Conservation (phyloP, 2,888 invertebrate species). For the Hetaerina titia region DNA sequence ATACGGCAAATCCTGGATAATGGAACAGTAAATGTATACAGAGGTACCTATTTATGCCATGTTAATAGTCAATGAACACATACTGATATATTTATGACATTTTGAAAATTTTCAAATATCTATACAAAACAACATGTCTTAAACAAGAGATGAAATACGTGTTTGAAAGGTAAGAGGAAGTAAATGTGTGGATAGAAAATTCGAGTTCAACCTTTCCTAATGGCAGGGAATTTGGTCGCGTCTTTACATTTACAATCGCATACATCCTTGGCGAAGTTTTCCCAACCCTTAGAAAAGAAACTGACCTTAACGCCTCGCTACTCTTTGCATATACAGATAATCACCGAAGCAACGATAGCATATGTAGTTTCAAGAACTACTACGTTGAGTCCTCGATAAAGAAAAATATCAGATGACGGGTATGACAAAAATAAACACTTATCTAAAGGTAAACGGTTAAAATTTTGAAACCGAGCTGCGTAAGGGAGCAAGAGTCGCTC, state of each 20-base stretch:
- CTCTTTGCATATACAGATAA: neutral
- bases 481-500: neutral
- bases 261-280: neutral
- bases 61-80: constrained; percentile 32
- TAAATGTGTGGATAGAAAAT: neutral
- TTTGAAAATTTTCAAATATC: constrained; percentile 26
- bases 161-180: neutral
- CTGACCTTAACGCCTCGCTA: neutral
- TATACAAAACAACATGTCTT: constrained; percentile 3
- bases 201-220: neutral
- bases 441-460: neutral
- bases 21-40: neutral
- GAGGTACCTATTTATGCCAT: constrained; percentile 4
- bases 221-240: neutral
- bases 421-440: neutral
- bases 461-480: neutral
- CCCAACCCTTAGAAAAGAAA: neutral
- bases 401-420: neutral
- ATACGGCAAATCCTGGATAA: neutral
- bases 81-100: constrained; percentile 35
- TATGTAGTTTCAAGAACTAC: neutral
- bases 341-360: neutral
- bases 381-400: neutral
- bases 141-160: neutral
- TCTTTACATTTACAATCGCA: neutral